Base-by-base conservation (phyloP, 2,113 vertebrate species). In the Mormyrus lacerda region DNA sequence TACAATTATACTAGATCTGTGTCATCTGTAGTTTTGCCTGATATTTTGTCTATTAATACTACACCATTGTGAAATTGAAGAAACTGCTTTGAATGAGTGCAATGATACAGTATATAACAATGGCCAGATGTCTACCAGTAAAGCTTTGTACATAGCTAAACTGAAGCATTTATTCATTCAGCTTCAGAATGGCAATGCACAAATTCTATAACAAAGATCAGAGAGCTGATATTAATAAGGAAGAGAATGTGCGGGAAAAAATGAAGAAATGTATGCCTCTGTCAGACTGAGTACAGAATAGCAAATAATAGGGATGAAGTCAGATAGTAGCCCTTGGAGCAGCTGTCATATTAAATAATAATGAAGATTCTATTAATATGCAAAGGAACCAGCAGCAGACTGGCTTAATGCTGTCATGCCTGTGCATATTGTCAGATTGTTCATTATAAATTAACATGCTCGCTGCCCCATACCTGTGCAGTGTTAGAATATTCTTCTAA, bases 271-370 rank as follows among this genome's bases (percentile, higher is more conserved):
- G 94, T 94, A 91, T 89, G 93, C 92, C 92, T 92, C 93, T 95
- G 95, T 96, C 95, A 95, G 92, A 95, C 90, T 92, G 94, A 93
- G 94, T 94, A 95, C 94, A 94, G 95, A 96, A 96, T 94, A 95
- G 95, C 95, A 95, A 96, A 96, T 96, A 96, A 96, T 95, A 92
- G 94, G 95, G 94, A 95, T 92, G 92, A 94, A 95, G 95, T 96
- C 95, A 95, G 95, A 96, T 94, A 95, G 94, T 95, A 95, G 95
- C 95, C 96, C 95, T 96, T 92, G 94, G 95, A 96, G 96, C 96
- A 96, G 95, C 95, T 96, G 96, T 96, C 96, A 96, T 95, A 96
- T 96, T 96, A 96, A 96, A 96, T 96, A 96, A 96, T 96, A 96
- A 96, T 96, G 96, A 96, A 96, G 95, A 95, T 95, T 96, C 95